phyloP scores from a whole-genome alignment of 2,888 invertebrate species.

The Rotaria sp. region DNA sequence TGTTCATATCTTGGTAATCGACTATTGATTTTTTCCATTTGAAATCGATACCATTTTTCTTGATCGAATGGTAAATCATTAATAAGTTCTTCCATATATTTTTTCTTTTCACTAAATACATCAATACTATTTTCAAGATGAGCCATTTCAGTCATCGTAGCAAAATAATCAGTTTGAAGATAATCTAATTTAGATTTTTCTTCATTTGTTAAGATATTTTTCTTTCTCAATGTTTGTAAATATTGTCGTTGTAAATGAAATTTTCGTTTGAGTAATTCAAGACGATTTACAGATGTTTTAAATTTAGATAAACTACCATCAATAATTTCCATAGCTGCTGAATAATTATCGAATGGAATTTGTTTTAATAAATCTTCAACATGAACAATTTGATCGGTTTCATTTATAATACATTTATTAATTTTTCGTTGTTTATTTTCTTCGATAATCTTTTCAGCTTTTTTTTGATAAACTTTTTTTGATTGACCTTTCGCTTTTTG shows the following conservation, averaged over 20 bases:
- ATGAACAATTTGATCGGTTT: background rate
- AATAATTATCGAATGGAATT: background rate
- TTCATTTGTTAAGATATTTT: background rate
- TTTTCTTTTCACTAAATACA: background rate
- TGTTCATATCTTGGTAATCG: conserved; percentile 13
- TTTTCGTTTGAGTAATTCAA: background rate
- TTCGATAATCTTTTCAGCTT: background rate
- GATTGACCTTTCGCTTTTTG: background rate
- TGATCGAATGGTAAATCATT: background rate
- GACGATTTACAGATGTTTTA: background rate
- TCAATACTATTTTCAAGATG: background rate
- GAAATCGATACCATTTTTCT: conserved; percentile 33
- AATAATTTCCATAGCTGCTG: background rate
- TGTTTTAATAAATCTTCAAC: background rate
- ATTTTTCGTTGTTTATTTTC: background rate
- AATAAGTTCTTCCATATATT: background rate
- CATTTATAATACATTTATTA: background rate
- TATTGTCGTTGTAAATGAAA: background rate
- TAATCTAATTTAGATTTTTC: background rate
- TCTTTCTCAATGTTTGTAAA: background rate
- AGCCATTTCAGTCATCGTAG: background rate
- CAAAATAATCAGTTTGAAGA: background rate
- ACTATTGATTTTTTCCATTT: conserved; percentile 33
- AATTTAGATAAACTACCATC: background rate
- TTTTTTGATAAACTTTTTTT: background rate